Conservation (phyloP, 1,140 invertebrate species). For the Nilaparvata lugens region DNA sequence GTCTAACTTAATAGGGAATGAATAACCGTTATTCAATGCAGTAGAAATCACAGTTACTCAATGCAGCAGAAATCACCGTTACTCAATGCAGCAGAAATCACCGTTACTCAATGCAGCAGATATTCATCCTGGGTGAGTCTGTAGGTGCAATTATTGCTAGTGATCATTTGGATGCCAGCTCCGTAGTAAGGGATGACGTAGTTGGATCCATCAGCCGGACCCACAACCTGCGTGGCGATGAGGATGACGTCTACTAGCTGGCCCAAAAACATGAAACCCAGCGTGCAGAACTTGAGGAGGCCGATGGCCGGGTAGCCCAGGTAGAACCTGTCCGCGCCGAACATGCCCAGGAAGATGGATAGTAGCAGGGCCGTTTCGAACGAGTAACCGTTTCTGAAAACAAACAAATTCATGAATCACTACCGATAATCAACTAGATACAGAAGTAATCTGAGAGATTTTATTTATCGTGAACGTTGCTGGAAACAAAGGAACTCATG, state of each 20-base stretch:
- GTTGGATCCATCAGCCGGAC: conserved; percentile 92
- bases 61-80: no score
- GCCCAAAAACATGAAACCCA: conserved; percentile 94
- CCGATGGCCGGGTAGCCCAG: conserved; percentile 93
- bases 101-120: no score
- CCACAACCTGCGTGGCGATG: conserved; percentile 86
- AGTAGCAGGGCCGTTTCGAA: conserved; percentile 86
- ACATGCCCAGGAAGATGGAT: conserved; percentile 93
- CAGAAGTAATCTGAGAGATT: no score
- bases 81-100: no score
- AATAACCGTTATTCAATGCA: no score
- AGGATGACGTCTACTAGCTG: conserved; percentile 91
- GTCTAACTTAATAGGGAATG: no score
- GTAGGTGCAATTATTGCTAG: conserved; percentile 78
- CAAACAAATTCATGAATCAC: conserved; percentile 29
- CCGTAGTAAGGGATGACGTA: conserved; percentile 94
- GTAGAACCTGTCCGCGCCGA: conserved; percentile 95
- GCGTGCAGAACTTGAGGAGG: conserved; percentile 85
- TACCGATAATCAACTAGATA: no score
- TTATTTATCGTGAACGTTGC: no score
- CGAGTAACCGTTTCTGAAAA: conserved; percentile 77
- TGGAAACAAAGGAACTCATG: no score
- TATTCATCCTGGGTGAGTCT: conserved; percentile 64
- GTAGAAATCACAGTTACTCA: no score
- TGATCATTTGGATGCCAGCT: conserved; percentile 67